Evolutionary conservation across 1,140 invertebrate genomes (phyloP), one percentile per base, ranked within the genome.

Genomic region (Latrodectus geometricus): DNA sequence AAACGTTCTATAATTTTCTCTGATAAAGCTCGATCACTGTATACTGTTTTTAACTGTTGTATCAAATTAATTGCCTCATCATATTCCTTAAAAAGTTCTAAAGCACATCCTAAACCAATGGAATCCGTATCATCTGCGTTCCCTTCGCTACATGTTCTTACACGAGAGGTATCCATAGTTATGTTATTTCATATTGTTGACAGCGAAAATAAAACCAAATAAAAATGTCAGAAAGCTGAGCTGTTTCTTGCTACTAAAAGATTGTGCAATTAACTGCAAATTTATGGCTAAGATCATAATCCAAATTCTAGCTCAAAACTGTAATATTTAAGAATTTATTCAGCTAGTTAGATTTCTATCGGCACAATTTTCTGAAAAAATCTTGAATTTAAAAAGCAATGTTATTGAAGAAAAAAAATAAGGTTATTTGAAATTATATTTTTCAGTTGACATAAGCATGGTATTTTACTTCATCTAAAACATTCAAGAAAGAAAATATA

Each of bases 71-170:
- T 90, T 48, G 95, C 93, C 91, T 95, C 94, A 66, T 94, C 92
- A 87, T 93, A 91, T 91, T 95, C 95, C n/a, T 92, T 92, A 90
- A 96, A 96, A 89, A 93, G 92, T 90, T 95, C 95, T 83, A 94
- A 91, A n/a, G 94, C 93, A 92, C 94, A 94, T 49, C 93, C 91
- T 50, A 92, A 88, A 20, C 92, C 92, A 35, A 91, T 88, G 74
- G 86, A 87, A 87, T 88, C 85, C 20, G 89, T 89, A 88, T 90
- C 89, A 84, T 89, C 88, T 74, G 80, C 72, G 21, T 83, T 83
- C n/a, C 78, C 78, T 21, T 83, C 80, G 35, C 80, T 83, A 50
- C 23, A 83, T 20, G 80, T 83, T 74, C 80, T n/a, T 21, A 61
- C 74, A 65, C 80, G 69, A 17, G 9, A 61, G 72, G 80, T 83